Base-by-base conservation (phyloP, 2,113 vertebrate species). In the Festucalex cinctus region DNA sequence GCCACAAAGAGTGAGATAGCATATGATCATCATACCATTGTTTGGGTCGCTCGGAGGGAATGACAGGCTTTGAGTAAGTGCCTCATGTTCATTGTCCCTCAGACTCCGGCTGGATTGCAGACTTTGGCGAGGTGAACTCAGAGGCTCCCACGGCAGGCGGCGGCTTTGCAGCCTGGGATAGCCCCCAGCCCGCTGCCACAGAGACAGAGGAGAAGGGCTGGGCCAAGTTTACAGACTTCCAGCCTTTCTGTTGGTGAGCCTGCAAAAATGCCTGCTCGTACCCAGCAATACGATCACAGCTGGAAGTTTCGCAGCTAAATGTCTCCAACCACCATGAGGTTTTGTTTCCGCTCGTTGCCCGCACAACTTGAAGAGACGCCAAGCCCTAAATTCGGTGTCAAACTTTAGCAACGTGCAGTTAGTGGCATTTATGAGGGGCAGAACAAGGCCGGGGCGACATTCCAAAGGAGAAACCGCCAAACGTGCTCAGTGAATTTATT, bases 201-300 rank as follows among this genome's bases (percentile, higher is more conserved):
- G 63, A 92, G 14, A 71, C 91, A 0, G 93, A 96, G 68, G 94
- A 95, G 59, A 95, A 96, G 58, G 94, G 95, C 26, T 98, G 96
- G 96, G 96, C 96, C 37, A 95, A 92, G 66, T 98, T 98, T 61
- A 89, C 94, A 0, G 95, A 97, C 87, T 96, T 98, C 77, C 96
- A 98, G 79, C 94, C 95, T 5, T 96, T 98, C 88, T 98, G 96
- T 83, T 98, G 96, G 96, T 98, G 71, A 93, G 91, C 67, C 28
- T 19, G 20, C 4, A 28, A 51, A n/a, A n/a, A 37, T 2, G 0
- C 63, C 17, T 20, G 17, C 9, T 1, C 63, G 20, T 24, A n/a
- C 9, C 6, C 20, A 60, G 43, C n/a, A 64, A 64, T 48, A 17
- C 39, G 32, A 17, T 46, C 43, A 9, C 9, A 3, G 22, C 37